These are phyloP conservation scores for Hyles vespertilio DNA, from an alignment of 1,140 invertebrate genomes.

Conservation along the genomic window DNA sequence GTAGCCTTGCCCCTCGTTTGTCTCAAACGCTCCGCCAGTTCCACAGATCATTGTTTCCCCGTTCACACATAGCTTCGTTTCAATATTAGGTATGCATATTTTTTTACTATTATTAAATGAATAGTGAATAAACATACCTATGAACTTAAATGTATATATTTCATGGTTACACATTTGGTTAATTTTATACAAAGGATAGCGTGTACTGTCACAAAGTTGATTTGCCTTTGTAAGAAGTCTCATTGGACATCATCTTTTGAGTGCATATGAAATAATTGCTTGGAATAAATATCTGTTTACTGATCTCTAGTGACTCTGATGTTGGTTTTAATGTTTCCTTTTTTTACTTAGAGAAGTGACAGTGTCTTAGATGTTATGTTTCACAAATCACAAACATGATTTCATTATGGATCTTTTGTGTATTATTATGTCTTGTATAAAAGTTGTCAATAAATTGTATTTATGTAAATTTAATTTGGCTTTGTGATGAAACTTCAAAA, in stretches of 20 bases:
- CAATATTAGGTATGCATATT: conserved; percentile 74
- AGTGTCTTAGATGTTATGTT: conserved; percentile 46
- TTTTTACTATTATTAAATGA: conserved; percentile 68
- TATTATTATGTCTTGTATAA: conserved; percentile 68
- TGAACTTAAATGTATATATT: conserved; percentile 71
- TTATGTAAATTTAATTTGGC: conserved; percentile 74
- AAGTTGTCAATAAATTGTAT: conserved; percentile 69
- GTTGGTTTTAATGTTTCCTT: conserved; percentile 36
- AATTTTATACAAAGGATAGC: conserved; percentile 71
- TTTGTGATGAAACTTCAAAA: conserved; percentile 71
- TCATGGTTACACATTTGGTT: conserved; percentile 69
- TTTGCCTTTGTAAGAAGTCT: conserved; percentile 51
- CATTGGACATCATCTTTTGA: conserved; percentile 37
- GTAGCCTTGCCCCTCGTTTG: conserved; percentile 44
- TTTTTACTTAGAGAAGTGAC: conserved; percentile 45
- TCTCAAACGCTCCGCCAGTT: conserved; percentile 39
- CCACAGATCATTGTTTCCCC: conserved; percentile 58
- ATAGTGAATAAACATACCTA: conserved; percentile 62
- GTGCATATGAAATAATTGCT: conserved; percentile 38
- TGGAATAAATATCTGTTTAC: conserved; percentile 41
- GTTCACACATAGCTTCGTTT: conserved; percentile 70
- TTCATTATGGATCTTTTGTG: conserved; percentile 62
- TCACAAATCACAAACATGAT: conserved; percentile 47
- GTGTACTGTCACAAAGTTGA: conserved; percentile 61
- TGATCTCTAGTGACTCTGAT: conserved; percentile 65